phyloP scores from a whole-genome alignment of 2,888 invertebrate genomes.

The Caenorhabditis sp. region DNA sequence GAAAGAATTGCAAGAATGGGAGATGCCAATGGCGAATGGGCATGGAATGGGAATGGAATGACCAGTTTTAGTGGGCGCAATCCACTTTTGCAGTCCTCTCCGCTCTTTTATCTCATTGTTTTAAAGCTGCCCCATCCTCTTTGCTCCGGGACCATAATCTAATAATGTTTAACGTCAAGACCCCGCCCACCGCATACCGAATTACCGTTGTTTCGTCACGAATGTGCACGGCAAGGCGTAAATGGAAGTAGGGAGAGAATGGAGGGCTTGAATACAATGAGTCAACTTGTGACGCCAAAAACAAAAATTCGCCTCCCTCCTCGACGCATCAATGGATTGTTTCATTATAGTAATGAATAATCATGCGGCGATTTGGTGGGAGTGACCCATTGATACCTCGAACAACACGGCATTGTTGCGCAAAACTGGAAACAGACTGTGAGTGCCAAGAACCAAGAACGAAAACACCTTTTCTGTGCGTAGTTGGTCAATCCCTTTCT shows the following conservation, averaged over 20 bases:
- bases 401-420: slow-evolving; percentile 6
- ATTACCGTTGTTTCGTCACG: slow-evolving; percentile 47
- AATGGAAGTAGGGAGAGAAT: no score
- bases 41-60: neutral
- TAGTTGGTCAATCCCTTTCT: no score
- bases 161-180: slow-evolving; percentile 33
- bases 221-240: no score
- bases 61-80: slow-evolving; percentile 7
- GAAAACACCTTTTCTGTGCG: no score
- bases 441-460: no score
- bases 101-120: slow-evolving; percentile 57
- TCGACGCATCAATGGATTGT: slow-evolving; percentile 41
- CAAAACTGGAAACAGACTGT: no score
- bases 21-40: neutral
- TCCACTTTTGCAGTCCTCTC: slow-evolving; percentile 32
- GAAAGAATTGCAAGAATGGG: no score
- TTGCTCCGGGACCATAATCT: slow-evolving; percentile 24
- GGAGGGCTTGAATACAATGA: no score
- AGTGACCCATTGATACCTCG: slow-evolving; percentile 1
- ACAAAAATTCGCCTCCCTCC: neutral
- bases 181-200: slow-evolving; percentile 30
- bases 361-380: slow-evolving; percentile 27
- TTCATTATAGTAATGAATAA: slow-evolving; percentile 49
- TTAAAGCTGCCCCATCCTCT: neutral
- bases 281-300: slow-evolving; percentile 40